Conservation (phyloP, 2,113 vertebrate genomes). For the Nematolebias whitei region DNA sequence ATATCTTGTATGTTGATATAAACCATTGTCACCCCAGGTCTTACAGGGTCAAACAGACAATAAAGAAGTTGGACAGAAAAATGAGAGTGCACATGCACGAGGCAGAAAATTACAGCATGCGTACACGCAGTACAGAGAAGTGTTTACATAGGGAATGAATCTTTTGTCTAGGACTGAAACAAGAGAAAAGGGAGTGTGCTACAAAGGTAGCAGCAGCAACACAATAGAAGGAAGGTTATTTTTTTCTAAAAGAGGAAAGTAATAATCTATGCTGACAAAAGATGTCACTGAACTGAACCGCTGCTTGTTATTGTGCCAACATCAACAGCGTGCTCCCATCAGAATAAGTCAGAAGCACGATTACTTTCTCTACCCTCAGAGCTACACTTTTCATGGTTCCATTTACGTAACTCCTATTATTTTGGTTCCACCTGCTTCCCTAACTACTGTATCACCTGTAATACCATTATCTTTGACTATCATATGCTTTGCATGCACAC, state of each 20-base stretch:
- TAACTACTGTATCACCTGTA: neutral
- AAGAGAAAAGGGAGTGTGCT: constrained; percentile 18
- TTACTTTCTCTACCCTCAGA: constrained; percentile 1
- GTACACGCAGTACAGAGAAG: neutral
- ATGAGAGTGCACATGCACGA: neutral
- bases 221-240: constrained; percentile 58
- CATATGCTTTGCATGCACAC: too few species aligned
- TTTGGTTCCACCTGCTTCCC: constrained; percentile 5
- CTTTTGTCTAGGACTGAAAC: constrained; percentile 13
- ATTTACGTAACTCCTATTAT: neutral
- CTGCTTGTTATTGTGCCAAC: constrained; percentile 36
- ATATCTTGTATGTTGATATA: neutral
- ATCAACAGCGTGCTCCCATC: constrained; percentile 42
- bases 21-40: neutral
- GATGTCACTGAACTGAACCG: constrained; percentile 25
- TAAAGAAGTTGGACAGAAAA: neutral
- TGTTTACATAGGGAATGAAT: constrained; percentile 6
- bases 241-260: constrained; percentile 43
- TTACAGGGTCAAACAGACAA: neutral
- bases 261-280: constrained; percentile 49
- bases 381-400: constrained; percentile 9
- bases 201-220: constrained; percentile 22
- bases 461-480: too few species aligned
- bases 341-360: constrained; percentile 10
- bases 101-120: neutral